These are phyloP conservation scores for Eira barbara DNA, from an alignment of 2,113 vertebrate species.

Conservation along the genomic window DNA sequence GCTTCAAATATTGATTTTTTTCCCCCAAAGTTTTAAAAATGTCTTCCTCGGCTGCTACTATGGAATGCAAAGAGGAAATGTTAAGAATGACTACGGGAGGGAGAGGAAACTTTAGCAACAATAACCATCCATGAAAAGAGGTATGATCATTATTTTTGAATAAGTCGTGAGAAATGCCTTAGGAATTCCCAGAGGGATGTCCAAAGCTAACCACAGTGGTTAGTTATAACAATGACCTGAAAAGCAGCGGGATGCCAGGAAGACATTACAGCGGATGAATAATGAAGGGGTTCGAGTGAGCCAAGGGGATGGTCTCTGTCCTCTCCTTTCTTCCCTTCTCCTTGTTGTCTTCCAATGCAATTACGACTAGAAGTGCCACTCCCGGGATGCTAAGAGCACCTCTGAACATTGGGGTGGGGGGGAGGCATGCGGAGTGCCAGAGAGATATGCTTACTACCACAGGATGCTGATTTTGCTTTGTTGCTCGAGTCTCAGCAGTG, in stretches of 20 bases:
- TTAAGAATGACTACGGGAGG: not conserved
- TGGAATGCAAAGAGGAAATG: not conserved
- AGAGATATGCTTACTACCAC: not conserved
- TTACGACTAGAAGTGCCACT: not conserved
- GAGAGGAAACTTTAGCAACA: not conserved
- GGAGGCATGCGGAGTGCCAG: not conserved
- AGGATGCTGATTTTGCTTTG: not conserved
- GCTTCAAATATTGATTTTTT: constrained; percentile 46
- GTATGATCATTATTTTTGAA: not conserved
- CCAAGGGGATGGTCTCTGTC: not conserved
- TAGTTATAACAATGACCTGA: not conserved
- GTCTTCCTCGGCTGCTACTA: not conserved
- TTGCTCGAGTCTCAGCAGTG: not conserved
- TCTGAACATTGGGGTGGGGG: rapidly evolving
- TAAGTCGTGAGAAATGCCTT: not conserved
- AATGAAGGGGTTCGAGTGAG: constrained; percentile 20
- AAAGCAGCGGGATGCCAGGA: not conserved
- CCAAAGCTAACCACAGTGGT: not conserved
- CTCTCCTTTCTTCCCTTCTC: not conserved
- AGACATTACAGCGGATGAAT: not conserved
- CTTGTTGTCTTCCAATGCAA: not conserved
- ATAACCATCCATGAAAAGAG: not conserved
- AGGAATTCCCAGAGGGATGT: not conserved
- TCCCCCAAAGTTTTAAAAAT: constrained; percentile 25
- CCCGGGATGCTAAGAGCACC: not conserved